Conservation (phyloP, 2,113 vertebrate species). For the Tinamus guttatus region DNA sequence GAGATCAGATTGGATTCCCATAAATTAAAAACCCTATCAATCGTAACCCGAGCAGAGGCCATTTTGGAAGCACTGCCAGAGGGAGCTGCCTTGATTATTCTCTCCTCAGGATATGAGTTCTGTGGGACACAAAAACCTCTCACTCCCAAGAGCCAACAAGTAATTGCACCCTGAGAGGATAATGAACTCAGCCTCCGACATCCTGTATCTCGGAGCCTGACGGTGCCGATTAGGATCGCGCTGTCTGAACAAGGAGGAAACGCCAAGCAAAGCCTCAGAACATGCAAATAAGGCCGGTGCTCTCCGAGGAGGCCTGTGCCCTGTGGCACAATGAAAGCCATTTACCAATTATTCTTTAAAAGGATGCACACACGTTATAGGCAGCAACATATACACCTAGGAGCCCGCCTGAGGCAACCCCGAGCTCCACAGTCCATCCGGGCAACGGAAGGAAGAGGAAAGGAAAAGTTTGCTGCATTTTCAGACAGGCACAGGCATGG, state of each 20-base stretch:
- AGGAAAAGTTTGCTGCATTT: background rate
- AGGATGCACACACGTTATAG: background rate
- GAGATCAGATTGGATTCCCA: constrained; percentile 77
- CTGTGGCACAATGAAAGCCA: background rate
- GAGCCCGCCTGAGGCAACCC: background rate
- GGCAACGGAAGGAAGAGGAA: background rate
- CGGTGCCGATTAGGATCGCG: constrained; percentile 68
- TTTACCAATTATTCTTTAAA: background rate
- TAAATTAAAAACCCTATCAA: constrained; percentile 83
- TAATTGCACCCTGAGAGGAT: constrained; percentile 77
- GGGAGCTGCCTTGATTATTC: constrained; percentile 74
- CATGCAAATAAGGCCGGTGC: background rate
- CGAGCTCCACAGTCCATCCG: background rate
- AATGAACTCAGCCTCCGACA: constrained; percentile 72
- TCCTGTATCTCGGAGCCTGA: constrained; percentile 30
- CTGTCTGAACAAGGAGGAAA: constrained; percentile 59
- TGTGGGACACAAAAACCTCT: constrained; percentile 73
- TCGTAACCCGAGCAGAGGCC: constrained; percentile 31
- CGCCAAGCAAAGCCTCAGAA: background rate
- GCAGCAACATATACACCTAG: background rate
- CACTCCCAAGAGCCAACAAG: constrained; percentile 70
- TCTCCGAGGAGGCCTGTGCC: background rate
- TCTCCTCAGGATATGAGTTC: constrained; percentile 83
- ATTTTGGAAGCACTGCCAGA: constrained; percentile 66
- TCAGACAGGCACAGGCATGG: background rate